Evolutionary conservation across 2,113 vertebrate genomes (phyloP), one percentile per base, ranked within the genome.

Genomic region (Trogon melanurus): DNA sequence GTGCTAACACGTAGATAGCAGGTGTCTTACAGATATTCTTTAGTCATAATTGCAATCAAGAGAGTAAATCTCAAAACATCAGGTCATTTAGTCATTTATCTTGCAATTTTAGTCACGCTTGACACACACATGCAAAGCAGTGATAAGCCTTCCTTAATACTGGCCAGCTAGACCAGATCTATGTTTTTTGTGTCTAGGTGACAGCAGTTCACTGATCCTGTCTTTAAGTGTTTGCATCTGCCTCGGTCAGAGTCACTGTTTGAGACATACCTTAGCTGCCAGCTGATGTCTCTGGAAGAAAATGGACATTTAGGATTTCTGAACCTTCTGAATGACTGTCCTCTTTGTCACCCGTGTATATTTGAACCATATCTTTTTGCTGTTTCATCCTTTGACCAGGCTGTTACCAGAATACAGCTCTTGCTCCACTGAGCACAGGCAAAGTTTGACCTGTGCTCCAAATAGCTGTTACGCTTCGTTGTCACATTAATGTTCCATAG

Each of bases 401-500:
- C 32, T 44, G 38, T 75, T 58, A 85, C 51, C 74, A 83, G 36
- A 71, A 53, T 16, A 25, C 32, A 66, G 29, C 38, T 85, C 72
- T 47, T 34, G 88, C 91, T 89, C 65, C 61, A 71, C 61, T 88
- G 89, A 89, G 84, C 93, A 62, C 47, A 79, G 48, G 50, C 45
- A 0, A 57, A 72, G 83, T 54, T 3, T 97, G 93, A 86, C 92
- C 61, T 82, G 73, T 92, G 93, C 57, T 75, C 83, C 83, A 26
- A 66, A 47, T 8, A 79, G 54, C 86, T 89, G 95, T 94, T 95
- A 91, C 1, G 0, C 85, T 82, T 65, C 1, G 1, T 21, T 69
- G 92, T 23, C 91, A 26, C 88, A 50, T 93, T 80, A 91, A 91
- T 85, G 93, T 87, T 91, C 90, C 85, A 91, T 3, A 69, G 96